Evolutionary conservation across 2,797 vertebrate genomes (phyloP).

Genomic region (Allobates femoralis): DNA sequence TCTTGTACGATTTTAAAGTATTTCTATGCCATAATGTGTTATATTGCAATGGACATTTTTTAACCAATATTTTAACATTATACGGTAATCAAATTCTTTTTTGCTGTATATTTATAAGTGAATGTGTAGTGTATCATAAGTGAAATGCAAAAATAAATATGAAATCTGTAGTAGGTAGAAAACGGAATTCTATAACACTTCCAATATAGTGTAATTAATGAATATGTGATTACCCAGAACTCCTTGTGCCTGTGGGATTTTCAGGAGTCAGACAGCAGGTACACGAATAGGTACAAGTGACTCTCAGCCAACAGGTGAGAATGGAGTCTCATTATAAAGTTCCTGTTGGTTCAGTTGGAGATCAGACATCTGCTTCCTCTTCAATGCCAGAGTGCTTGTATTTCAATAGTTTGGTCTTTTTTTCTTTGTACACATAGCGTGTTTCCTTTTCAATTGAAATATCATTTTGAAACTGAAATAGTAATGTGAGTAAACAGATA

Average conservation of each 20-base stretch:
- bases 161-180: background rate
- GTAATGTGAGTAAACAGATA: slow-evolving; percentile 67
- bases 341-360: slow-evolving; percentile 26
- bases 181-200: background rate
- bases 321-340: slow-evolving; percentile 23
- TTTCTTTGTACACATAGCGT: slow-evolving; percentile 60
- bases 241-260: slow-evolving; percentile 28
- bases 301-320: slow-evolving; percentile 43
- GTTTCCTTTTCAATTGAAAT: slow-evolving; percentile 70
- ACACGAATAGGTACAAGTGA: slow-evolving; percentile 34
- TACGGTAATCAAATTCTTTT: no score
- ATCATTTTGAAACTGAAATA: slow-evolving; percentile 71
- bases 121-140: background rate
- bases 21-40: no score
- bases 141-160: background rate
- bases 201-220: background rate
- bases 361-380: slow-evolving; percentile 53
- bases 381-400: slow-evolving; percentile 46
- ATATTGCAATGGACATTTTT: no score
- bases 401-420: slow-evolving; percentile 46
- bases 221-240: slow-evolving; percentile 9
- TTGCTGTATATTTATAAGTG: background rate
- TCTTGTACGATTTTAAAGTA: no score
- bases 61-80: no score
- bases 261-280: slow-evolving; percentile 26